These are phyloP conservation scores for Dolichopus griseipennis DNA, from an alignment of 2,888 invertebrate genomes.

Conservation along the genomic window DNA sequence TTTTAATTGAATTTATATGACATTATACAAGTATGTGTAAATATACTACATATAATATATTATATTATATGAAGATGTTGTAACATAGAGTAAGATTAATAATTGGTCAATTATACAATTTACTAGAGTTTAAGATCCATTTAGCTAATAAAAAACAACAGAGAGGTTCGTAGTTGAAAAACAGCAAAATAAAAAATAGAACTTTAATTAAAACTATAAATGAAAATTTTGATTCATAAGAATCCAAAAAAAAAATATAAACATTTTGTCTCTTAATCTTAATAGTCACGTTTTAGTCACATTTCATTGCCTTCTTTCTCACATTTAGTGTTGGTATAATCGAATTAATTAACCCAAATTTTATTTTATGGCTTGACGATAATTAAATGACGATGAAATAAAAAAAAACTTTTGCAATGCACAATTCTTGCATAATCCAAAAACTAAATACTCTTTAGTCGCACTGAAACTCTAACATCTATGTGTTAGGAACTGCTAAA, in stretches of 20 bases:
- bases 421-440: background rate
- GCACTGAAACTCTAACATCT: no score
- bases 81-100: background rate
- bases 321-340: background rate
- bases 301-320: background rate
- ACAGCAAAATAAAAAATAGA: no score
- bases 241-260: no score
- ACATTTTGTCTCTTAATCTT: background rate
- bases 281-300: background rate
- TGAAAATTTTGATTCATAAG: no score
- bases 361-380: background rate
- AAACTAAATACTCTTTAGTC: no score
- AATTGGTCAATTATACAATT: conserved; percentile 6
- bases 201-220: no score
- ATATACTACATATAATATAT: no score
- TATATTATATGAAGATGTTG: no score
- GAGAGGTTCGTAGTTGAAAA: no score
- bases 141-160: background rate
- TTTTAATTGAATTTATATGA: no score
- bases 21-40: no score
- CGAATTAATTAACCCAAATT: conserved; percentile 4
- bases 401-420: background rate
- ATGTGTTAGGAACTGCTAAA: no score
- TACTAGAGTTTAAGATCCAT: background rate
- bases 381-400: background rate